A percentile compares a stretch with the other conserved stretches of the same genome.
Conservation (phyloP, 2,888 invertebrate genomes). For the Drosophila demipolita region DNA sequence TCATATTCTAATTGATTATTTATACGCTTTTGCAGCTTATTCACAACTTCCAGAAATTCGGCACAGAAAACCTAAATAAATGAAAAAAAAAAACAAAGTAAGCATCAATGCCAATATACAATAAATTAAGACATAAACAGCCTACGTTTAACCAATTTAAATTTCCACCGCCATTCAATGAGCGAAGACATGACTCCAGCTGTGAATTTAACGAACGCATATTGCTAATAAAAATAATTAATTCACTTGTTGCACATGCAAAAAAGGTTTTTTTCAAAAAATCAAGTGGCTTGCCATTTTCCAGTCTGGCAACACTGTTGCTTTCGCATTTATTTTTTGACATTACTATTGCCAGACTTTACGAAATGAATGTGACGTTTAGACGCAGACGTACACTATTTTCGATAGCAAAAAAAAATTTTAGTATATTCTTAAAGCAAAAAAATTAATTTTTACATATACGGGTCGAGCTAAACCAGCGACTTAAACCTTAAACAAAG, state of each 20-base stretch:
- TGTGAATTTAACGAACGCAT: conserved; percentile 52
- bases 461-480: conserved; percentile 28
- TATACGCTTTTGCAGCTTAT: conserved; percentile 71
- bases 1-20: conserved; percentile 32
- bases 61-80: conserved; percentile 78
- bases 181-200: conserved; percentile 44
- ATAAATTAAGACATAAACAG: not conserved
- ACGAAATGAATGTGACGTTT: conserved; percentile 49
- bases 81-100: conserved; percentile 38
- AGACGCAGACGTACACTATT: conserved; percentile 68
- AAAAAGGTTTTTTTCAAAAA: conserved; percentile 22
- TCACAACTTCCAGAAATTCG: conserved; percentile 74
- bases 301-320: conserved; percentile 30
- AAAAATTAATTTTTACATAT: conserved; percentile 39
- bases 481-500: conserved; percentile 35
- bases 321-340: conserved; percentile 32
- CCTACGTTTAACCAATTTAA: conserved; percentile 79
- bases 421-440: conserved; percentile 59
- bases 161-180: conserved; percentile 37
- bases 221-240: conserved; percentile 6
- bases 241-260: conserved; percentile 54
- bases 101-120: not conserved
- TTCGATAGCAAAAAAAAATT: conserved; percentile 66
- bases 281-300: conserved; percentile 9
- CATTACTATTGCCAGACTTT: conserved; percentile 52